Evolutionary conservation across 1,140 invertebrate species (phyloP).

Genomic region (Bombus balteatus): DNA sequence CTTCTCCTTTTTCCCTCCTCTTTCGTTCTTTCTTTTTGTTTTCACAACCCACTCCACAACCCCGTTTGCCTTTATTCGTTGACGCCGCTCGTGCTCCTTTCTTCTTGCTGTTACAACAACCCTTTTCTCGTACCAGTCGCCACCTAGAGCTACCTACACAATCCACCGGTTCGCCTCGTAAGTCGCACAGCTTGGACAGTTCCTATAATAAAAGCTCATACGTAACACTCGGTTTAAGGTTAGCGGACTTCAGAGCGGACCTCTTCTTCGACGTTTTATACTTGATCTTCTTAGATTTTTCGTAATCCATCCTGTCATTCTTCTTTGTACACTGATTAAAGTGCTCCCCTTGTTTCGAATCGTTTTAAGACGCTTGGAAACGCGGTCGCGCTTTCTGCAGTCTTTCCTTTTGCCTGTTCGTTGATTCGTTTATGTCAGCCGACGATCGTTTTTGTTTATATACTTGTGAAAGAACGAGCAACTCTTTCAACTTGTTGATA

Average conservation of each 20-base stretch:
- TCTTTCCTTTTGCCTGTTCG: background rate
- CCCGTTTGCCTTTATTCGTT: conserved; percentile 26
- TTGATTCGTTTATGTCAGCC: background rate
- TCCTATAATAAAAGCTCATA: conserved; percentile 67
- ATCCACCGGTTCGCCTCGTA: conserved; percentile 67
- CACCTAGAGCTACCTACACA: conserved; percentile 30
- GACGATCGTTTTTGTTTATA: background rate
- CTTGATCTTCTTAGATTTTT: background rate
- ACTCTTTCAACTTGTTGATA: background rate
- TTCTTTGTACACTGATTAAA: no score
- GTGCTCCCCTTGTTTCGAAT: background rate
- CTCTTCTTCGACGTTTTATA: background rate
- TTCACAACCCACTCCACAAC: conserved; percentile 26
- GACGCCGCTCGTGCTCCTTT: conserved; percentile 17
- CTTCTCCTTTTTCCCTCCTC: conserved; percentile 22
- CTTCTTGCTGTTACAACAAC: conserved; percentile 15
- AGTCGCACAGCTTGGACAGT: conserved; percentile 73
- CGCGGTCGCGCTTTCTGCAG: no score
- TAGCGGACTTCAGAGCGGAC: background rate
- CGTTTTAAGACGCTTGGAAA: background rate
- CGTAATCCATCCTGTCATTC: background rate
- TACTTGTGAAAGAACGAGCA: background rate
- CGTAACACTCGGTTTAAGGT: background rate
- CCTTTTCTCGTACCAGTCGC: conserved; percentile 18
- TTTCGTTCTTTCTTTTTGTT: conserved; percentile 9